These are phyloP conservation scores for Leptoclinus maculatus DNA, from an alignment of 2,797 vertebrate species.

Conservation along the genomic window DNA sequence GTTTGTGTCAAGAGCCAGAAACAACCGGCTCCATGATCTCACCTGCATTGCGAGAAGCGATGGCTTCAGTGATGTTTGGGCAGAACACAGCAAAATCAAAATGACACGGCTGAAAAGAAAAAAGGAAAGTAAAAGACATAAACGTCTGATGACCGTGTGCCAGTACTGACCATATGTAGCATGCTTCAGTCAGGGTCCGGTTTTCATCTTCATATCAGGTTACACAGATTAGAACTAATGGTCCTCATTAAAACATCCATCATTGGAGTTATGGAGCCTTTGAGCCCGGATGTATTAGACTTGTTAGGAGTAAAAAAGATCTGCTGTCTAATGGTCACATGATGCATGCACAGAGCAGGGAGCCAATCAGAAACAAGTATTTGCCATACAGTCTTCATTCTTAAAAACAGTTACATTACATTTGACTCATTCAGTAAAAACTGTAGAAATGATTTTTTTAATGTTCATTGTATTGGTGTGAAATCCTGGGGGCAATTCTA, in stretches of 20 bases:
- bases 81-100: slow-evolving; percentile 97
- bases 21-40: slow-evolving; percentile 40
- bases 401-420: neutral
- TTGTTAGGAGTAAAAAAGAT: neutral
- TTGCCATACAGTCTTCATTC: too few species aligned
- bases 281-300: neutral
- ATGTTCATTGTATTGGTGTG: too few species aligned
- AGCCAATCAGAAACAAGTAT: neutral
- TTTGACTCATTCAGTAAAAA: neutral
- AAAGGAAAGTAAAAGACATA: neutral
- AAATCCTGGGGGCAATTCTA: too few species aligned
- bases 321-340: neutral
- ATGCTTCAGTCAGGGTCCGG: neutral
- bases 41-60: slow-evolving; percentile 86
- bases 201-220: neutral
- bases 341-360: neutral
- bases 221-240: neutral
- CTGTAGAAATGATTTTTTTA: too few species aligned
- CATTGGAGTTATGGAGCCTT: neutral
- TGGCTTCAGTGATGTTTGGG: slow-evolving; percentile 91
- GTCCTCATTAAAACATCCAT: neutral
- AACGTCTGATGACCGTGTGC: neutral
- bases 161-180: neutral
- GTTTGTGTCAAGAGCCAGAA: neutral
- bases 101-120: slow-evolving; percentile 86